A percentile compares a stretch with the other conserved stretches of the same genome.
phyloP scores from a whole-genome alignment of 64 coral and sea anemone genomes.

The Astreopora myriophthalma region DNA sequence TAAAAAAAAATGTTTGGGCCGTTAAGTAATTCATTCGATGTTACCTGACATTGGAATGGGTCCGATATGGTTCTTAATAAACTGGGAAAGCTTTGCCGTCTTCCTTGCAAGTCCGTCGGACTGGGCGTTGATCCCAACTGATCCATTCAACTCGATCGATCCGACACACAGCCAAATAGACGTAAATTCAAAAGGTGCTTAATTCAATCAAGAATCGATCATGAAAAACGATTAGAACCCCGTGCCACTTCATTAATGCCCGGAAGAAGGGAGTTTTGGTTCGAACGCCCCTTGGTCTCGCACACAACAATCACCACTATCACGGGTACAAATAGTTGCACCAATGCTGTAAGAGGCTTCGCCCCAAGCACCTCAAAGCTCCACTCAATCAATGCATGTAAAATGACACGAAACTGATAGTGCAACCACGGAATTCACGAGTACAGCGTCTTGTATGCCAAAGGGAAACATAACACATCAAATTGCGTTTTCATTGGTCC shows the following conservation, averaged over 20 bases:
- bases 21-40: neutral
- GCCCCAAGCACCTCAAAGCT: neutral
- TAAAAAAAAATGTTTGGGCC: neutral
- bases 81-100: slow-evolving; percentile 10
- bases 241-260: neutral
- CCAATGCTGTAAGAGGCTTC: neutral
- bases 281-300: neutral
- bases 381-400: neutral
- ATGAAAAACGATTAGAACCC: neutral
- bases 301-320: neutral
- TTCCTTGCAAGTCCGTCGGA: neutral
- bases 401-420: neutral
- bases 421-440: neutral
- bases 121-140: neutral
- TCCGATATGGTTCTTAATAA: neutral
- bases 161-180: neutral
- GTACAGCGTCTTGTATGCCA: neutral
- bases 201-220: slow-evolving; percentile 4
- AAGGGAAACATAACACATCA: neutral
- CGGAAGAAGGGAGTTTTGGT: neutral
- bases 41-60: neutral
- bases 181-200: slow-evolving; percentile 11
- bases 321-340: neutral
- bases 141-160: neutral
- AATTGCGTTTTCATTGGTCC: slow-evolving; percentile 6